These are phyloP conservation scores for Aleiodes leptofemur DNA, from an alignment of 2,888 invertebrate species.

Conservation along the genomic window DNA sequence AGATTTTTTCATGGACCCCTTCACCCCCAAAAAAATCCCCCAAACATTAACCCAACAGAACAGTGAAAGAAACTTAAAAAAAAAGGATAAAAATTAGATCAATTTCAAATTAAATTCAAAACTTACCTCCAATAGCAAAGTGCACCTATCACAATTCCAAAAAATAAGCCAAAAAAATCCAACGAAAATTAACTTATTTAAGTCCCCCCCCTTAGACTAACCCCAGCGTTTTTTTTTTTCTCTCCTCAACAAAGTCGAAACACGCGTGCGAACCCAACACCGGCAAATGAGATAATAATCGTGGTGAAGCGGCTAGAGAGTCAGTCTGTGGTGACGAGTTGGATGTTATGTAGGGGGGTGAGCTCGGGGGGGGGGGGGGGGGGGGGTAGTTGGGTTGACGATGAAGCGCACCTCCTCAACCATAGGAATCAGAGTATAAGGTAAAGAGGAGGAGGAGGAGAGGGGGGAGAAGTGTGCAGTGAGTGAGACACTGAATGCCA, in stretches of 20 bases:
- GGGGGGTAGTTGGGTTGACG: slow-evolving; percentile 46
- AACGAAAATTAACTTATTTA: too few species aligned
- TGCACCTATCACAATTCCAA: too few species aligned
- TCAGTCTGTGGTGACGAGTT: slow-evolving; percentile 62
- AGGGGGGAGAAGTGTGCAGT: slow-evolving; percentile 36
- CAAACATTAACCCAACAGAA: too few species aligned
- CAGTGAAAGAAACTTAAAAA: neutral
- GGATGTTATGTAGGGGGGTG: slow-evolving; percentile 38
- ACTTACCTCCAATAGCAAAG: too few species aligned
- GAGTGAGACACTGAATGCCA: slow-evolving; percentile 35
- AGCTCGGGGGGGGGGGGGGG: slow-evolving; percentile 19
- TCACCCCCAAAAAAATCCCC: too few species aligned
- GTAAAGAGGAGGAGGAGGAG: slow-evolving; percentile 38
- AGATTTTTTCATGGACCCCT: too few species aligned
- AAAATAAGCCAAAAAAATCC: too few species aligned
- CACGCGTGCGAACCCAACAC: slow-evolving; percentile 62
- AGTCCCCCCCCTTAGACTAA: too few species aligned
- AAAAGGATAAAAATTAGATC: neutral
- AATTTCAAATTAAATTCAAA: neutral
- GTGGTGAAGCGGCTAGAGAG: slow-evolving; percentile 57
- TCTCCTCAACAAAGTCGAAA: neutral
- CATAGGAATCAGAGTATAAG: slow-evolving; percentile 42
- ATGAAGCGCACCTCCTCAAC: slow-evolving; percentile 47
- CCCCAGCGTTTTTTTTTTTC: too few species aligned
- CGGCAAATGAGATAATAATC: slow-evolving; percentile 74